Base-by-base conservation (phyloP, 2,797 vertebrate species). In the Hoplostethus atlanticus region DNA sequence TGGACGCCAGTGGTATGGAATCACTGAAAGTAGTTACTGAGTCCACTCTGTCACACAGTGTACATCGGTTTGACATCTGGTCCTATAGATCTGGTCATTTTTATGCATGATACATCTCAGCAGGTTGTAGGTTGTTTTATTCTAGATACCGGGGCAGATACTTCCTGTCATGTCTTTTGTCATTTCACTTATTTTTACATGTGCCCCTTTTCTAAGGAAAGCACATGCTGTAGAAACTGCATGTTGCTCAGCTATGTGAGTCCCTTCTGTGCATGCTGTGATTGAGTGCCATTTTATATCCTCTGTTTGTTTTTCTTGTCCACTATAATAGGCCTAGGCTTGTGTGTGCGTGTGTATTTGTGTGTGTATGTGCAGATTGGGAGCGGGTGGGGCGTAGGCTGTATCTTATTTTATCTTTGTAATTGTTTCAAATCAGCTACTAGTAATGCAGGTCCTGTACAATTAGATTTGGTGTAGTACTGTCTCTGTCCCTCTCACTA, bases 401-500 rank as follows among this genome's bases (percentile, higher is more conserved):
- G 13, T 36, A 10, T 60, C 15, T 12, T 44, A 10, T 42, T 10
- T 36, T 36, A 36, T 60, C 25, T 44, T 60, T 44, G 5, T 47
- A 48, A 78, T 76, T 76, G 52, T 70, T 68, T 77, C n/a, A 76
- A 82, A 83, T 74, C 69, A 61, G 55, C 56, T 77, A 71, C 52
- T 64, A 38, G 63, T 68, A 71, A 71, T 86, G 64, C 71, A 80
- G 72, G 68, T 53, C 70, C 79, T 73, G 40, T 78, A 57, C 44
- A 63, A 65, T 77, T 67, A 81, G 52, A 83, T 79, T 63, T 78
- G 73, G 68, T 74, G 66, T 28, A 28, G 28, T 63, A 65, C 67
- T 79, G 52, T 78, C 73, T 77, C 42, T 79, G 50, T 67, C 62
- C 58, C 54, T 63, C 64, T 77, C 58, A 48, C 52, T 66, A 55